Percentiles rank a stretch among this genome's conserved stretches.
Evolutionary conservation across 2,888 invertebrate species (phyloP).

Genomic region (Coelinius sp.): DNA sequence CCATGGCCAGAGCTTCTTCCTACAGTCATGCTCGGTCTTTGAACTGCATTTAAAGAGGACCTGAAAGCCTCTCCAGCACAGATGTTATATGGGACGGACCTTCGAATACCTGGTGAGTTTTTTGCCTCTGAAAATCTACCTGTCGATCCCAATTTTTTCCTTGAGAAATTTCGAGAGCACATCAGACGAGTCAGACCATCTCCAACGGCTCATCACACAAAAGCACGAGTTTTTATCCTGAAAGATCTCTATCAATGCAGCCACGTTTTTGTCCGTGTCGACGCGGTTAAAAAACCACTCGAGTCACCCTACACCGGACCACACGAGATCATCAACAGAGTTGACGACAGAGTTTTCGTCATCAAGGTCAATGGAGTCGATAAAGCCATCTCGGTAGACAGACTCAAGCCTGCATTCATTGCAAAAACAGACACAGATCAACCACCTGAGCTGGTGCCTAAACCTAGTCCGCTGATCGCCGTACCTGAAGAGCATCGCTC

Average conservation of each 20-base stretch:
- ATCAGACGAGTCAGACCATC: not conserved
- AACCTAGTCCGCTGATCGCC: not conserved
- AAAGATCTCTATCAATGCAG: conserved; percentile 40
- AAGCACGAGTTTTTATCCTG: conserved; percentile 33
- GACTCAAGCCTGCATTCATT: conserved; percentile 41
- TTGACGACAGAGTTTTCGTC: conserved; percentile 35
- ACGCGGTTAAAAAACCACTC: conserved; percentile 34
- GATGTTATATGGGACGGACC: not conserved
- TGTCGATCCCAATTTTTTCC: not conserved
- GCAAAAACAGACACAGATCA: not conserved
- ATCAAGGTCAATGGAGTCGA: conserved; percentile 33
- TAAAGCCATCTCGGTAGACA: conserved; percentile 28
- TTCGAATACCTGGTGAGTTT: not conserved
- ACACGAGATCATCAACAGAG: conserved; percentile 40
- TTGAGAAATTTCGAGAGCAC: not conserved
- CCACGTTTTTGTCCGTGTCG: conserved; percentile 43
- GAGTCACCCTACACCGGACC: conserved; percentile 50
- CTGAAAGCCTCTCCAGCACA: not conserved
- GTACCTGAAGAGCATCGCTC: not conserved
- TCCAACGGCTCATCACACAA: conserved; percentile 2
- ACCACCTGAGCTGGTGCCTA: too few species aligned
- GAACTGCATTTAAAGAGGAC: not conserved
- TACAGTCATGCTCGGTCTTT: not conserved
- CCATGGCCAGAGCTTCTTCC: not conserved
- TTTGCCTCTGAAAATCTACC: not conserved